phyloP scores from a whole-genome alignment of 2,888 invertebrate genomes.

The Eristalis tenax region DNA sequence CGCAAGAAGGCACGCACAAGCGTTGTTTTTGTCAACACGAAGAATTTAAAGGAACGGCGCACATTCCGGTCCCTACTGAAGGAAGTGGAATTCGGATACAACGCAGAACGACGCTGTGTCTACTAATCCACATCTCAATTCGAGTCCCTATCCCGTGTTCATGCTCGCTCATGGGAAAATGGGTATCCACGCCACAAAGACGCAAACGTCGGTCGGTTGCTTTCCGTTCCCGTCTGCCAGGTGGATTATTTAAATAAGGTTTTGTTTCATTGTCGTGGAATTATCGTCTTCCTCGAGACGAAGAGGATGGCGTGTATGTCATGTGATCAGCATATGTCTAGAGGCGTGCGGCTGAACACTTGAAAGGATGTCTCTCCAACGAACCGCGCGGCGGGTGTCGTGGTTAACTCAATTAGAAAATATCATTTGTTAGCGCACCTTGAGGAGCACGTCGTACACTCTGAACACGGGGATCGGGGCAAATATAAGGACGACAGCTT shows the following conservation, averaged over 20 bases:
- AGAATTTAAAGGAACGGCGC: background rate
- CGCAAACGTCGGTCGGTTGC: background rate
- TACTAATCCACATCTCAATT: background rate
- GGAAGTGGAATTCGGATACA: background rate
- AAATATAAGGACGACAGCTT: conserved; percentile 1
- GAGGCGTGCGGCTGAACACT: background rate
- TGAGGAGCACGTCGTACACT: background rate
- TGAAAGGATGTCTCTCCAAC: background rate
- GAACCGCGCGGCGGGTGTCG: background rate
- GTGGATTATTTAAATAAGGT: conserved; percentile 9
- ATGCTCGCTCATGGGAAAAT: background rate
- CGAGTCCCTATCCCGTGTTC: background rate
- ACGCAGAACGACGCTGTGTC: background rate
- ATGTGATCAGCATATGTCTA: background rate
- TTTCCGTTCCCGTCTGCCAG: background rate
- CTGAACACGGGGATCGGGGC: background rate
- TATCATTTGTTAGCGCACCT: conserved; percentile 4
- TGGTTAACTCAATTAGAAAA: background rate
- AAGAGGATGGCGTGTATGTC: background rate
- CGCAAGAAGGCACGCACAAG: background rate
- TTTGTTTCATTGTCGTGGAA: conserved; percentile 12
- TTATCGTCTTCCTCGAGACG: background rate
- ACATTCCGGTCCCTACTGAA: background rate
- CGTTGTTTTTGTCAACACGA: background rate
- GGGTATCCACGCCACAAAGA: background rate